Base-by-base conservation (phyloP, 2,113 vertebrate species). In the Equus przewalskii region DNA sequence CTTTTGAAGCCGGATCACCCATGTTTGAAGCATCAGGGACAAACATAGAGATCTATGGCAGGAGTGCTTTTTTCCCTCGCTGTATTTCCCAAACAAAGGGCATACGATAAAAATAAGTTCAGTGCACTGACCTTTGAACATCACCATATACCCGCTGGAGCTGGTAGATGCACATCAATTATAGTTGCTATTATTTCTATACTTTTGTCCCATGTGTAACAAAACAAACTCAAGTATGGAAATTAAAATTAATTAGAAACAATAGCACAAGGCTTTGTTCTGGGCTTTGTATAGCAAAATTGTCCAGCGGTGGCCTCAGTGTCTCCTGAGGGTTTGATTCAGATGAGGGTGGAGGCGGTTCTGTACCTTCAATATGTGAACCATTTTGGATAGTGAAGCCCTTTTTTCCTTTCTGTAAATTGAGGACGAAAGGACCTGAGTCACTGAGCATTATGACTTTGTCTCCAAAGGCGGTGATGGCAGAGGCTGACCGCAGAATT, bases 81-180 rank as follows among this genome's bases (percentile, higher is more conserved):
- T 26, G 1, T 73, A 75, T 76, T 79, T 86, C 12, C 26, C 92
- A 13, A n/a, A 89, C 44, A 76, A 64, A 67, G 22, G 28, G 7
- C 16, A 2, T 18, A 97, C 65, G 26, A 64, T 97, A 89, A 97
- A 98, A 91, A 93, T 0, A n/a, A 44, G 80, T 73, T 62, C 41
- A 33, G 2, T 62, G 3, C 21, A 0, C 19, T 97, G 92, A 78
- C 15, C 85, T 76, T 93, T 87, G 28, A 92, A 4, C n/a, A 16
- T 90, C 46, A 46, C 26, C 86, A 19, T 13, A 16, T 96, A 96
- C 36, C 83, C 49, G 73, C 5, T 15, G 78, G 65, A 26, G 6
- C 22, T 33, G n/a, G 2, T 72, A 18, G 80, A 15, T 79, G 3
- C 24, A 21, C 0, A 28, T 56, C 22, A 28, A 10, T 79, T 73